phyloP scores from a whole-genome alignment of 2,113 vertebrate genomes.

The Strix aluco region DNA sequence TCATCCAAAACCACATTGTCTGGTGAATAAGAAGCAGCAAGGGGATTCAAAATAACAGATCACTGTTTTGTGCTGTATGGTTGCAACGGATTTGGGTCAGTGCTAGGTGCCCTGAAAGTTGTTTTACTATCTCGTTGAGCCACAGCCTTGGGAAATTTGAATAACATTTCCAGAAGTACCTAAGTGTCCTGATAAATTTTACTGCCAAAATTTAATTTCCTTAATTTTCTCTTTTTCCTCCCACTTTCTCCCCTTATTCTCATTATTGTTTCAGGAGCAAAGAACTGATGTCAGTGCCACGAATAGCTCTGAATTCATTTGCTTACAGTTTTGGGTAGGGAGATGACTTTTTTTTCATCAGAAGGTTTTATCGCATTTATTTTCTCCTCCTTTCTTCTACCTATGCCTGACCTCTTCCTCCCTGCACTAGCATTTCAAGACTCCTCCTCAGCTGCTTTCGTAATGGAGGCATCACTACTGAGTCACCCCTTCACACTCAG shows the following conservation, averaged over 20 bases:
- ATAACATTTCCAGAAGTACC: constrained; percentile 20
- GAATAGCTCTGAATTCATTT: background rate
- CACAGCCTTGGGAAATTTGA: background rate
- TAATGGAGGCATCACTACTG: background rate
- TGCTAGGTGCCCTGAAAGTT: background rate
- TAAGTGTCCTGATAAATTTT: constrained; percentile 24
- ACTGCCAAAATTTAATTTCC: constrained; percentile 34
- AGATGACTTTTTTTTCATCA: background rate
- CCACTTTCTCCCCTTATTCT: background rate
- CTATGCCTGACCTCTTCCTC: background rate
- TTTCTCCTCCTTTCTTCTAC: background rate
- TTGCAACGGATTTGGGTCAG: background rate
- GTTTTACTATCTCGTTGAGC: constrained; percentile 18
- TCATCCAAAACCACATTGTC: background rate
- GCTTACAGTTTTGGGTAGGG: background rate
- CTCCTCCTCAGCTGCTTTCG: background rate
- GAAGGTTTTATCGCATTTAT: background rate
- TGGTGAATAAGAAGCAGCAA: background rate
- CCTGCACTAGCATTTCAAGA: background rate
- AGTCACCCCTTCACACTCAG: background rate
- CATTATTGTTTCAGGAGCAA: constrained; percentile 22
- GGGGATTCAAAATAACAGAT: background rate
- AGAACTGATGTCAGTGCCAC: background rate
- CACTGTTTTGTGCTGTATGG: background rate
- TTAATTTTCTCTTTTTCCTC: constrained; percentile 22